phyloP scores from a whole-genome alignment of 2,888 invertebrate species.

The Aphidoletes aphidimyza region DNA sequence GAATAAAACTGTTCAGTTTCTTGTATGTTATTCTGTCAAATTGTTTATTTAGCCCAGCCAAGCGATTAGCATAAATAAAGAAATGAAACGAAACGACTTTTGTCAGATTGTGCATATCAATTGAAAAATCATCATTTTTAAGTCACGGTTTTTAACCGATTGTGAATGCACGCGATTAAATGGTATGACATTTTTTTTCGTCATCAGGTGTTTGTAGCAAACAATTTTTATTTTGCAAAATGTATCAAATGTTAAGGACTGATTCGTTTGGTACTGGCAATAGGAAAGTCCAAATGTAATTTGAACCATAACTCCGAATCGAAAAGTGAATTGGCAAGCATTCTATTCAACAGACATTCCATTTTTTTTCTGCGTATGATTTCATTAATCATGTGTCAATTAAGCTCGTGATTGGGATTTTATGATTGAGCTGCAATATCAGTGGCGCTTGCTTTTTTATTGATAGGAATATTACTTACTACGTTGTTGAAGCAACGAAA shows the following conservation, averaged over 20 bases:
- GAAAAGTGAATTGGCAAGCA: not conserved
- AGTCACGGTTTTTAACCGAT: slow-evolving; percentile 27
- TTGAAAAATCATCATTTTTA: slow-evolving; percentile 12
- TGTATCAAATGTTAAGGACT: not conserved
- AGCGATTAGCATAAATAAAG: not conserved
- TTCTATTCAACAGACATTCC: not conserved
- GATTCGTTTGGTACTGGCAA: not conserved
- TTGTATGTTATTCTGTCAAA: not conserved
- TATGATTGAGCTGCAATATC: slow-evolving; percentile 28
- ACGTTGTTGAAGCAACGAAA: not conserved
- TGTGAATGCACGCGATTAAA: slow-evolving; percentile 19
- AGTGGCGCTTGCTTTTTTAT: slow-evolving; percentile 1
- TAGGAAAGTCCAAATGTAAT: slow-evolving; percentile 19
- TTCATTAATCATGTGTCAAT: slow-evolving; percentile 14
- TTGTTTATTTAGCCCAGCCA: no score
- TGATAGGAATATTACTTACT: not conserved
- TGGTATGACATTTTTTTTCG: not conserved
- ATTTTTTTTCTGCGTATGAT: slow-evolving; percentile 1
- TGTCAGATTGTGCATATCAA: not conserved
- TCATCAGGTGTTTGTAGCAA: no score
- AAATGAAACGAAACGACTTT: not conserved
- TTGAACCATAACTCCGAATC: no score
- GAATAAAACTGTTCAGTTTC: not conserved
- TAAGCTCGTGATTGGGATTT: not conserved
- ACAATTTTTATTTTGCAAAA: not conserved